Percentiles rank a stretch among this genome's conserved stretches.
phyloP scores from a whole-genome alignment of 2,113 vertebrate genomes.

The Rissa tridactyla region DNA sequence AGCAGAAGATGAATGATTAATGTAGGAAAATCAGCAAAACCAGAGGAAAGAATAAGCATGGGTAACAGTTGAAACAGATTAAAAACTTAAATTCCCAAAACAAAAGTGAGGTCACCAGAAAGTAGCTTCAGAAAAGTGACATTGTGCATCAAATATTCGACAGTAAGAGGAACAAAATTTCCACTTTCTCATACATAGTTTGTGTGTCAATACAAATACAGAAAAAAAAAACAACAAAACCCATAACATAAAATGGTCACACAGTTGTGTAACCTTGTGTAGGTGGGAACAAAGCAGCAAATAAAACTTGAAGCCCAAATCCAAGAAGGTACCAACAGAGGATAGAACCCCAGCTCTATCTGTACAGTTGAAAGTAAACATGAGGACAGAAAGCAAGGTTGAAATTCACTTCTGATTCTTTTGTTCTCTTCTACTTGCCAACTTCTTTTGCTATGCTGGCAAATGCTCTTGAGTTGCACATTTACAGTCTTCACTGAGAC shows the following conservation, averaged over 20 bases:
- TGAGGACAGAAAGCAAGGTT: background rate
- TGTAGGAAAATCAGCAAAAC: background rate
- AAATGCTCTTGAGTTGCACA: background rate
- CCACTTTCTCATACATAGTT: background rate
- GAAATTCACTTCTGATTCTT: background rate
- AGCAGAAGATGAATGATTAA: background rate
- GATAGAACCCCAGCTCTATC: background rate
- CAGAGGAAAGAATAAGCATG: background rate
- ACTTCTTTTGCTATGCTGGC: background rate
- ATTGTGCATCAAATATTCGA: background rate
- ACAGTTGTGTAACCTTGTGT: background rate
- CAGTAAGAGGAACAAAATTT: background rate
- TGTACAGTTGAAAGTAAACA: background rate
- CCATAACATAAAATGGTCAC: rapidly evolving
- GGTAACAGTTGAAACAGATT: background rate
- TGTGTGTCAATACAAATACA: background rate
- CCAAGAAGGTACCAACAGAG: background rate
- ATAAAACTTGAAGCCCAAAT: background rate
- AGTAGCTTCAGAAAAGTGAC: background rate
- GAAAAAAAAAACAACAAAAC: background rate
- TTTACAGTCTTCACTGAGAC: background rate
- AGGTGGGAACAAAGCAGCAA: background rate
- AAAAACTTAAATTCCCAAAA: background rate
- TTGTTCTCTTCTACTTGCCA: background rate
- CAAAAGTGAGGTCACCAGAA: background rate